phyloP scores from a whole-genome alignment of 2,113 vertebrate genomes.

The Mixornis gularis region DNA sequence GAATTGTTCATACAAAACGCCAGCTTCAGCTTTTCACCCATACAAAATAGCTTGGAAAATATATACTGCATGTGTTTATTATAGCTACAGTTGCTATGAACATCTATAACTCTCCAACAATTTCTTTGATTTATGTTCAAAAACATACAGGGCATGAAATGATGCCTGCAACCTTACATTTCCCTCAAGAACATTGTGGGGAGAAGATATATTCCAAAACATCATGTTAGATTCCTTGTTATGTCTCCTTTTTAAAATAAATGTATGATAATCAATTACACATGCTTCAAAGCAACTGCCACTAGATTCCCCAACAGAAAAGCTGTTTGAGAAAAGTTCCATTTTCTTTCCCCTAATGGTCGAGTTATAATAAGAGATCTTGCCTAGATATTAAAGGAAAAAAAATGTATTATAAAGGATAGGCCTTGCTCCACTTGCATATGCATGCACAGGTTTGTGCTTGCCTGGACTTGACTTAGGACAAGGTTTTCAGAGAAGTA shows the following conservation, averaged over 20 bases:
- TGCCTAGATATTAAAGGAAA: not conserved
- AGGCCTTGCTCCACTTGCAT: conserved; percentile 11
- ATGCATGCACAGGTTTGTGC: not conserved
- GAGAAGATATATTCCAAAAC: conserved; percentile 72
- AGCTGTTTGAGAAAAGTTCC: conserved; percentile 51
- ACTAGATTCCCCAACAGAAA: conserved; percentile 66
- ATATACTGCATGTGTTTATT: conserved; percentile 77
- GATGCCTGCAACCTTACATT: conserved; percentile 78
- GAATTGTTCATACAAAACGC: conserved; percentile 59
- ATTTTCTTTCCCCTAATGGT: conserved; percentile 46
- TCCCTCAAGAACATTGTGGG: conserved; percentile 73
- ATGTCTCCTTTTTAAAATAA: conserved; percentile 71
- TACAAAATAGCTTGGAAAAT: conserved; percentile 71
- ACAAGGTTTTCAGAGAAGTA: conserved; percentile 48
- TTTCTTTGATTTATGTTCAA: conserved; percentile 83
- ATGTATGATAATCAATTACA: conserved; percentile 72
- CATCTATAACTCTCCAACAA: conserved; percentile 77
- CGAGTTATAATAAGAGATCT: conserved; percentile 50
- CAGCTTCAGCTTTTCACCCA: conserved; percentile 67
- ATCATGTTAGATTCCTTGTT: conserved; percentile 70
- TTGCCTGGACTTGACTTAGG: conserved; percentile 26
- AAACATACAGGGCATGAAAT: conserved; percentile 83
- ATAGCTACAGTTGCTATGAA: conserved; percentile 75
- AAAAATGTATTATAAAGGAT: not conserved
- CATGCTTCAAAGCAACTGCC: conserved; percentile 57